These are phyloP conservation scores for Nephrocerus scutellatus DNA, from an alignment of 2,888 invertebrate species.

Conservation along the genomic window DNA sequence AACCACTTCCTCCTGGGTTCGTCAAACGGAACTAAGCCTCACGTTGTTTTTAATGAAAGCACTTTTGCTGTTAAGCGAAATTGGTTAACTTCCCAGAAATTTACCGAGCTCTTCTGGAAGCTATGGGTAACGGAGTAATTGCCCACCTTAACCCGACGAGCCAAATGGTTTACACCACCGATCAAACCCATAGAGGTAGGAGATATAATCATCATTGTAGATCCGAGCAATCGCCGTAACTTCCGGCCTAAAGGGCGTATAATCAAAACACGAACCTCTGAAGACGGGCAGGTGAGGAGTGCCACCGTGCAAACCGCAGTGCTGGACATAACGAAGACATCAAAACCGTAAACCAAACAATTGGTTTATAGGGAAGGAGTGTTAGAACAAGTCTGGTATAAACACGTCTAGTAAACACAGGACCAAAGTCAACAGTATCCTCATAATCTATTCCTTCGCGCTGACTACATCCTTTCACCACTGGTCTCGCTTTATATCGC, in stretches of 20 bases:
- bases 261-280: neutral
- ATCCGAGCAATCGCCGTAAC: conserved; percentile 14
- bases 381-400: too few relatives aligned
- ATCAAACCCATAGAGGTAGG: too few relatives aligned
- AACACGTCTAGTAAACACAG: too few relatives aligned
- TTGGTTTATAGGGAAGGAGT: too few relatives aligned
- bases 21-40: conserved; percentile 12
- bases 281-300: conserved; percentile 13
- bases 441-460: conserved; percentile 20
- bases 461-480: conserved; percentile 28
- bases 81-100: conserved; percentile 16
- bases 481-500: conserved; percentile 23
- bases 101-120: conserved; percentile 16
- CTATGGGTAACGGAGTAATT: conserved; percentile 16
- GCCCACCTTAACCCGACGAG: conserved; percentile 14
- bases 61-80: too few relatives aligned
- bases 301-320: conserved; percentile 12
- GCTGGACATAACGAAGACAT: conserved; percentile 12
- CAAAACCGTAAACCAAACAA: too few relatives aligned
- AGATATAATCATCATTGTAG: too few relatives aligned
- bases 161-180: conserved; percentile 23
- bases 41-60: conserved; percentile 6
- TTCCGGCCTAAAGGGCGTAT: conserved; percentile 16
- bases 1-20: conserved; percentile 18
- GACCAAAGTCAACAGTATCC: conserved; percentile 22